phyloP scores from a whole-genome alignment of 2,888 invertebrate species.

The Crocallis elinguaria region DNA sequence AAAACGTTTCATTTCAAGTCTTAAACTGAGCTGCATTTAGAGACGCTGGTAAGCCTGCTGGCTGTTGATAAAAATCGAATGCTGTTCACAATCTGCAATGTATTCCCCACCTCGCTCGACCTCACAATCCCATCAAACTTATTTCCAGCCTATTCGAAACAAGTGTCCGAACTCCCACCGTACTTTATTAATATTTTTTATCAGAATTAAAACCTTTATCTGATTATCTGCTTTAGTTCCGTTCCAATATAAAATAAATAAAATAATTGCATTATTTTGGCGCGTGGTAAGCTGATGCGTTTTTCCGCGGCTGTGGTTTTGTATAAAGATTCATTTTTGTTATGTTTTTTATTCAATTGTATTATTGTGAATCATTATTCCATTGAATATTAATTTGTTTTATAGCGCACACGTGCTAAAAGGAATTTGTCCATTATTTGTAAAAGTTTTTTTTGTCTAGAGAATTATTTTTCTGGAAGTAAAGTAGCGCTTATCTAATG shows the following conservation, averaged over 20 bases:
- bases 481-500: too few species aligned
- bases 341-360: slow-evolving; percentile 32
- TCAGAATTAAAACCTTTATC: slow-evolving; percentile 78
- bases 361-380: slow-evolving; percentile 22
- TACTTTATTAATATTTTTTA: slow-evolving; percentile 49
- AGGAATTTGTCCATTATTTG: too few species aligned
- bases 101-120: background rate
- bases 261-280: slow-evolving; percentile 63
- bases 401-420: slow-evolving; percentile 25
- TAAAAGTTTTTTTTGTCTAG: too few species aligned
- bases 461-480: too few species aligned
- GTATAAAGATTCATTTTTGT: slow-evolving; percentile 56
- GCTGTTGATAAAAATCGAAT: too few species aligned
- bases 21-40: too few species aligned
- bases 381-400: slow-evolving; percentile 12
- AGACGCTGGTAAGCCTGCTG: too few species aligned
- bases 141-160: slow-evolving; percentile 38
- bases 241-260: slow-evolving; percentile 53
- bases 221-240: slow-evolving; percentile 77
- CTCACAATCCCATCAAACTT: slow-evolving; percentile 21
- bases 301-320: slow-evolving; percentile 62
- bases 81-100: background rate
- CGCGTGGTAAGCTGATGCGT: slow-evolving; percentile 71
- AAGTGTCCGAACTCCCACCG: slow-evolving; percentile 73
- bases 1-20: too few species aligned